Percentiles rank a stretch among this genome's conserved stretches.
Conservation (phyloP, 2,113 vertebrate genomes). For the Oostethus manadensis region DNA sequence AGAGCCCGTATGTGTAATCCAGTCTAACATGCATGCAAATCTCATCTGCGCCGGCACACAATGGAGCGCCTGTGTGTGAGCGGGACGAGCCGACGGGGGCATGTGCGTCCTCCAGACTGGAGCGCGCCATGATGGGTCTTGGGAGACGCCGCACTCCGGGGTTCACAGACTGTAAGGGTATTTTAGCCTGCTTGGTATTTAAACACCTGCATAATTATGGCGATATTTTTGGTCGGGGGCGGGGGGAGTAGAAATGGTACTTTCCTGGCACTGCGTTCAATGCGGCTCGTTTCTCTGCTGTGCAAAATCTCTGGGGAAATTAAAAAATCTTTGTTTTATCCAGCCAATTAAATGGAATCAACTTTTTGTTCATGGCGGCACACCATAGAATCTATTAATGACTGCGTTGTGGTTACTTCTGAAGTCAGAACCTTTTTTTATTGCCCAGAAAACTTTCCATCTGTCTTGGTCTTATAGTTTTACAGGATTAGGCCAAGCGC, state of each 20-base stretch:
- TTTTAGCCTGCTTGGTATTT: constrained; percentile 51
- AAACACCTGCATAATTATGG: constrained; percentile 62
- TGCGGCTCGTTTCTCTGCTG: constrained; percentile 40
- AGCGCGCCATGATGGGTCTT: constrained; percentile 26
- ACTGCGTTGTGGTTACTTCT: constrained; percentile 31
- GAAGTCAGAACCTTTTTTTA: constrained; percentile 16
- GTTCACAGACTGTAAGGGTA: constrained; percentile 36
- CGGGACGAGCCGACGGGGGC: constrained; percentile 19
- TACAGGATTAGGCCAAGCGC: constrained; percentile 58
- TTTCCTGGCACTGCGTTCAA: constrained; percentile 50
- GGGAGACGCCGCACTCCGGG: constrained; percentile 29
- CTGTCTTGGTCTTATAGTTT: constrained; percentile 60
- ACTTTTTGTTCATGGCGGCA: constrained; percentile 28
- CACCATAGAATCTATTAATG: constrained; percentile 48
- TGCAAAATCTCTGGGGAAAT: constrained; percentile 65
- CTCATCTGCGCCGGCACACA: constrained; percentile 73
- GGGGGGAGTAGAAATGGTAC: constrained; percentile 22
- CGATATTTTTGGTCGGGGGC: constrained; percentile 26
- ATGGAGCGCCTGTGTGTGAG: constrained; percentile 66
- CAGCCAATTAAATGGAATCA: constrained; percentile 64
- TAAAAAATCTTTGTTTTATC: constrained; percentile 64
- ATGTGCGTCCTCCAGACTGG: constrained; percentile 33
- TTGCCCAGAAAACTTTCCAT: constrained; percentile 54
- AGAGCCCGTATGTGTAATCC: constrained; percentile 73
- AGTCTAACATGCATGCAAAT: constrained; percentile 77